These are phyloP conservation scores for Onychomys arenicola DNA, from an alignment of 2,797 vertebrate genomes.

Conservation along the genomic window DNA sequence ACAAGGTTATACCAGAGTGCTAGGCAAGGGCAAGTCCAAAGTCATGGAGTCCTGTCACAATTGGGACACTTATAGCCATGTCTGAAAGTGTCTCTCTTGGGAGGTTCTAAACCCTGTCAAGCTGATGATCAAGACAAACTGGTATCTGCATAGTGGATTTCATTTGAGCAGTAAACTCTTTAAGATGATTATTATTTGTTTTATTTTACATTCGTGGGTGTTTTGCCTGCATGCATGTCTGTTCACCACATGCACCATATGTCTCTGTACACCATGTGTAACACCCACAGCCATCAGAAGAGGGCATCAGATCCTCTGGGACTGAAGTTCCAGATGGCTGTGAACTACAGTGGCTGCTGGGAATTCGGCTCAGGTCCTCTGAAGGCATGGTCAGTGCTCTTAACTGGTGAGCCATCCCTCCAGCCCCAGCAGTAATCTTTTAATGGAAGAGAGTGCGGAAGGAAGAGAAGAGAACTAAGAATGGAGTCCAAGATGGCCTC, in stretches of 20 bases:
- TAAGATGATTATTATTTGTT: neutral
- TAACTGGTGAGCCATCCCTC: neutral
- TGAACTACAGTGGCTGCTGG: neutral
- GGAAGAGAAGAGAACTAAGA: neutral
- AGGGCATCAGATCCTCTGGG: neutral
- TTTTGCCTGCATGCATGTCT: neutral
- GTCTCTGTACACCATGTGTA: neutral
- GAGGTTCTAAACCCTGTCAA: neutral
- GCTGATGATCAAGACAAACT: neutral
- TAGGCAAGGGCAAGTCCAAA: neutral
- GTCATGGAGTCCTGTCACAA: neutral
- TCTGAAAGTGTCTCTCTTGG: neutral
- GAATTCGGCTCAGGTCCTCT: neutral
- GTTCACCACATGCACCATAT: no score
- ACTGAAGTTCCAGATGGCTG: neutral
- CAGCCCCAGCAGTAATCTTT: neutral
- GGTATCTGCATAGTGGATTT: neutral
- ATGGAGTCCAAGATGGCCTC: neutral
- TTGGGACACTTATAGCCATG: neutral
- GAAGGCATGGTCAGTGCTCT: neutral
- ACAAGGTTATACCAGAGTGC: neutral
- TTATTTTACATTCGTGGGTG: neutral
- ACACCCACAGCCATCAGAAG: neutral
- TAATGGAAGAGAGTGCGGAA: neutral
- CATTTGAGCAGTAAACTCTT: neutral